These are phyloP conservation scores for Lysandra coridon DNA, from an alignment of 2,888 invertebrate species.

Conservation along the genomic window DNA sequence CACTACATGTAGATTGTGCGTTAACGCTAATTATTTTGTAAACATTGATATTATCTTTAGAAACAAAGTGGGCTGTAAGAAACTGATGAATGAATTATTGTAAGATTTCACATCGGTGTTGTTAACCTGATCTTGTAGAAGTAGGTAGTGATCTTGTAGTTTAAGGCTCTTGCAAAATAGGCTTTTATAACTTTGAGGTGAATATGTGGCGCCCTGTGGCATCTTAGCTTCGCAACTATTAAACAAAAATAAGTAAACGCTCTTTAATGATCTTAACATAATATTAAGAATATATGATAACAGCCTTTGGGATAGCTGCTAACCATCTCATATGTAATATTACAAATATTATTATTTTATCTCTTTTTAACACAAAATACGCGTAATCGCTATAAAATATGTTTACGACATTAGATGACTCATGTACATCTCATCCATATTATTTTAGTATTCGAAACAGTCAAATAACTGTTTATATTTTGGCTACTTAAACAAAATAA, in stretches of 20 bases:
- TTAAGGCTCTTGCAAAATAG: no score
- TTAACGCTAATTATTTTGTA: constrained; percentile 28
- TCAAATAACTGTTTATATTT: constrained; percentile 14
- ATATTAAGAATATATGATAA: not conserved
- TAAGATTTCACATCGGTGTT: not conserved
- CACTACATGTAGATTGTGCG: constrained; percentile 4
- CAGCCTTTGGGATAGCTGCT: not conserved
- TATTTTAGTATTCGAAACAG: not conserved
- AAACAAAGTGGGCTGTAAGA: not conserved
- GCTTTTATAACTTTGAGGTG: no score
- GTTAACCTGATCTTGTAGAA: no score
- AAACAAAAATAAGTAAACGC: no score
- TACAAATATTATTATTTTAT: not conserved
- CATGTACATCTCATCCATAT: not conserved
- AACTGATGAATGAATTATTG: not conserved
- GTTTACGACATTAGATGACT: not conserved
- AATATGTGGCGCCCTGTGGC: no score
- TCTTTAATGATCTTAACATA: no score
- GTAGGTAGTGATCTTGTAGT: no score
- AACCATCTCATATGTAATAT: not conserved
- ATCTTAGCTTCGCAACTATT: no score
- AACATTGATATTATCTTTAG: constrained; percentile 7
- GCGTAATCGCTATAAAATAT: not conserved
- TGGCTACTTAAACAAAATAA: not conserved
- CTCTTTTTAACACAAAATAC: not conserved